phyloP scores from a whole-genome alignment of 1,140 invertebrate genomes.

The Cyclina sinensis region DNA sequence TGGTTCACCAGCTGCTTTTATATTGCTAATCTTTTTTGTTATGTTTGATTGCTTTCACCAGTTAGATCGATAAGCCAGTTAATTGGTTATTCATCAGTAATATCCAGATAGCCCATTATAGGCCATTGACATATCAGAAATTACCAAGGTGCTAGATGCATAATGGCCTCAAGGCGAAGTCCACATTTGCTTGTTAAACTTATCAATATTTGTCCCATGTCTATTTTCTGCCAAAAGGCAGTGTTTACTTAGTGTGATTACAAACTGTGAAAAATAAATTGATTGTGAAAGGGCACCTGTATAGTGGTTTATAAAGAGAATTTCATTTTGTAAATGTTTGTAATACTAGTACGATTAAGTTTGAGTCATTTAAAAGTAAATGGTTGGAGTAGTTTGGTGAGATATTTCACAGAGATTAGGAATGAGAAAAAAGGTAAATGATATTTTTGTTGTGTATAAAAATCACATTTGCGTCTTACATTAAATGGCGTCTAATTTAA shows the following conservation, averaged over 20 bases:
- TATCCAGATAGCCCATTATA: neutral
- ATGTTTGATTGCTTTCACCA: too few species aligned
- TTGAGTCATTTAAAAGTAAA: conserved; percentile 18
- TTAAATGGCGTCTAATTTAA: neutral
- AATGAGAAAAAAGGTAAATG: conserved; percentile 17
- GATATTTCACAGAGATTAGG: neutral
- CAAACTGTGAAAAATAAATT: conserved; percentile 56
- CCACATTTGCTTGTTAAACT: neutral
- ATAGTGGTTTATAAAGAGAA: neutral
- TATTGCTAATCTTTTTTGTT: too few species aligned
- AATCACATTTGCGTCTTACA: neutral
- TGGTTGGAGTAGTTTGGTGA: neutral
- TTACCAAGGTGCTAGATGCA: conserved; percentile 1
- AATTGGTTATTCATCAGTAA: neutral
- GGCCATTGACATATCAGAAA: conserved; percentile 11
- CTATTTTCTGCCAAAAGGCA: neutral
- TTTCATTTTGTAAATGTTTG: conserved; percentile 11
- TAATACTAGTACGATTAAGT: neutral
- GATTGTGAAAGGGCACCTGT: conserved; percentile 5
- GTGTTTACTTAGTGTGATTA: conserved; percentile 39
- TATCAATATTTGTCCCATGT: neutral
- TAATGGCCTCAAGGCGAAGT: neutral
- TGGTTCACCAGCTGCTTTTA: too few species aligned
- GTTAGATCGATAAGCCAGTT: neutral
- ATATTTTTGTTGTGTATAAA: too few species aligned